Conservation (phyloP, 2,113 vertebrate genomes). For the Nestor notabilis region DNA sequence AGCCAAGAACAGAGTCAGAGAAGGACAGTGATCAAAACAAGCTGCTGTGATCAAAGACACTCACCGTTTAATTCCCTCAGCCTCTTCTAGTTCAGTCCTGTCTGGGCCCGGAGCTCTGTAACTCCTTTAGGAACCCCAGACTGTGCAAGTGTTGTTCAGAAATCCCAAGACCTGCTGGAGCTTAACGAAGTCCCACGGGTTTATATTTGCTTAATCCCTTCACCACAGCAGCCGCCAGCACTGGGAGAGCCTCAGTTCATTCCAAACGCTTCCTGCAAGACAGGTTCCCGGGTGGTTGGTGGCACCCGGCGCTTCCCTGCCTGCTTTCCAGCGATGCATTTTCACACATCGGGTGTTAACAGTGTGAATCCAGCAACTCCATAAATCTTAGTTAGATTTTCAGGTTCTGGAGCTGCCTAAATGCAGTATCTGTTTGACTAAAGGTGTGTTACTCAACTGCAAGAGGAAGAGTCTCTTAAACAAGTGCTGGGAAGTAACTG, state of each 20-base stretch:
- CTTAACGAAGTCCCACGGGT: not conserved
- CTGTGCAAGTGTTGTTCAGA: not conserved
- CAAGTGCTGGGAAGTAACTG: not conserved
- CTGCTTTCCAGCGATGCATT: not conserved
- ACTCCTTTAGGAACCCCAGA: not conserved
- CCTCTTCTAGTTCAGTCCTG: not conserved
- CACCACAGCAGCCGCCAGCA: not conserved
- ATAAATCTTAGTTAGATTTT: not conserved
- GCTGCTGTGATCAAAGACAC: not conserved
- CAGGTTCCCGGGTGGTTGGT: not conserved
- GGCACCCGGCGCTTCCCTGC: not conserved
- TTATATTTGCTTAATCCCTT: conserved; percentile 2
- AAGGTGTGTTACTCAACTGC: not conserved
- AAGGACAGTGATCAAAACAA: not conserved
- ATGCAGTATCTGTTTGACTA: not conserved
- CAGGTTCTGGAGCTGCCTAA: not conserved
- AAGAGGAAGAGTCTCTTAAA: not conserved
- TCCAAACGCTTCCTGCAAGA: not conserved
- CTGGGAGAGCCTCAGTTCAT: accelerated
- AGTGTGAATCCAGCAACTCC: accelerated
- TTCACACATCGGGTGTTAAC: not conserved
- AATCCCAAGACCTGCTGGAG: not conserved
- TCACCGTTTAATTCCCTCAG: not conserved
- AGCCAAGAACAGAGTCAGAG: not conserved
- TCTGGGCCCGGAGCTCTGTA: not conserved